A percentile compares a stretch with the other conserved stretches of the same genome.
These are phyloP conservation scores for Archilochus colubris DNA, from an alignment of 2,113 vertebrate genomes.

Conservation along the genomic window DNA sequence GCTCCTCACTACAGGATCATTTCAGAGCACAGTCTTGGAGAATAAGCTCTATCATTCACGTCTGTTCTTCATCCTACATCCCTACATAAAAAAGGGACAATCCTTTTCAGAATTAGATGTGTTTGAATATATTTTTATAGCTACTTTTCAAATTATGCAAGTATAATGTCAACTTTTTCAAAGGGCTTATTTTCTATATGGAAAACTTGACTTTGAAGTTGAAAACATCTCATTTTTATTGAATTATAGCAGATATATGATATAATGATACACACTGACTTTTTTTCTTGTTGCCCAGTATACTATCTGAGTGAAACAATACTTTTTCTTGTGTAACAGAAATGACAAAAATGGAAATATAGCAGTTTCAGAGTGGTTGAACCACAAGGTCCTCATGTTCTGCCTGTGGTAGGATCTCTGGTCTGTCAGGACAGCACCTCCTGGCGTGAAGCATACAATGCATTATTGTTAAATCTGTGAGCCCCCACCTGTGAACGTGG, in stretches of 20 bases:
- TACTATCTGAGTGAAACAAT: not conserved
- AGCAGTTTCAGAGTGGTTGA: not conserved
- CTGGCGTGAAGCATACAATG: not conserved
- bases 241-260: not conserved
- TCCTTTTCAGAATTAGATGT: not conserved
- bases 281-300: not conserved
- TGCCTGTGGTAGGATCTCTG: too few relatives aligned
- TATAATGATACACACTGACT: not conserved
- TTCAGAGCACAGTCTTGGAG: not conserved
- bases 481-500: not conserved
- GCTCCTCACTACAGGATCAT: not conserved
- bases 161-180: not conserved
- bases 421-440: not conserved
- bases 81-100: not conserved
- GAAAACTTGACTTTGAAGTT: not conserved
- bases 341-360: not conserved
- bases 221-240: not conserved
- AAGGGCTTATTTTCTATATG: not conserved
- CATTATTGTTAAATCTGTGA: not conserved
- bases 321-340: not conserved
- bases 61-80: not conserved
- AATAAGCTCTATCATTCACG: not conserved
- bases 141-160: not conserved
- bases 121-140: not conserved
- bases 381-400: fast-evolving